A percentile compares a stretch with the other conserved stretches of the same genome.
Evolutionary conservation across 2,797 vertebrate genomes (phyloP).

Genomic region (Morus bassanus): DNA sequence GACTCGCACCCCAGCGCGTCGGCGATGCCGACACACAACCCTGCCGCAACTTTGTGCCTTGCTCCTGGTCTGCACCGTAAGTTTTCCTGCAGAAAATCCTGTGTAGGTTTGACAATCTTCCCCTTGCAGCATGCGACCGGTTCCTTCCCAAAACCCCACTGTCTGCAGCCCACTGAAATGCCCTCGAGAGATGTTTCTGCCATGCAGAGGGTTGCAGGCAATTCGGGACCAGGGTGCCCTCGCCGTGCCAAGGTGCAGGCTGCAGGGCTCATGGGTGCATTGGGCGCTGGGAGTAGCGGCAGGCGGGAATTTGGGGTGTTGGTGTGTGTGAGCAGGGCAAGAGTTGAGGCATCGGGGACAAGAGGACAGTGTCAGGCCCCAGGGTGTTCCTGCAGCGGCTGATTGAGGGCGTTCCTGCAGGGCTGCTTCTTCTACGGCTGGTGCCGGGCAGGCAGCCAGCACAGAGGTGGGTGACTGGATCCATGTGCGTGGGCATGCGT

Average conservation of each 20-base stretch:
- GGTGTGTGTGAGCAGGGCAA: background rate
- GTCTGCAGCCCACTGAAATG: background rate
- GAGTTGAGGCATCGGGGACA: background rate
- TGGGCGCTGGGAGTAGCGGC: background rate
- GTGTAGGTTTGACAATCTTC: no score
- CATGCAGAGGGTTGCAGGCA: fast-evolving
- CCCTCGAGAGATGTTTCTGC: background rate
- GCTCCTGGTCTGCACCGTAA: background rate
- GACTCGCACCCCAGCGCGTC: fast-evolving
- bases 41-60: background rate
- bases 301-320: background rate
- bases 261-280: no score
- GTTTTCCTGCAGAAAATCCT: background rate
- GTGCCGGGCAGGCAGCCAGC: background rate
- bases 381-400: background rate
- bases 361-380: background rate
- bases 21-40: fast-evolving
- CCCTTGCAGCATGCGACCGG: background rate
- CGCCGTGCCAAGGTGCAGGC: background rate
- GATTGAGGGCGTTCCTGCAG: background rate
- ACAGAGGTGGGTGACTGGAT: background rate
- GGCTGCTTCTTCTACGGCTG: background rate
- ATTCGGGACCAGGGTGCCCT: background rate
- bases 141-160: no score
- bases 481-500: fast-evolving